Evolutionary conservation across 2,797 vertebrate species (phyloP).

Genomic region (Discoglossus pictus): DNA sequence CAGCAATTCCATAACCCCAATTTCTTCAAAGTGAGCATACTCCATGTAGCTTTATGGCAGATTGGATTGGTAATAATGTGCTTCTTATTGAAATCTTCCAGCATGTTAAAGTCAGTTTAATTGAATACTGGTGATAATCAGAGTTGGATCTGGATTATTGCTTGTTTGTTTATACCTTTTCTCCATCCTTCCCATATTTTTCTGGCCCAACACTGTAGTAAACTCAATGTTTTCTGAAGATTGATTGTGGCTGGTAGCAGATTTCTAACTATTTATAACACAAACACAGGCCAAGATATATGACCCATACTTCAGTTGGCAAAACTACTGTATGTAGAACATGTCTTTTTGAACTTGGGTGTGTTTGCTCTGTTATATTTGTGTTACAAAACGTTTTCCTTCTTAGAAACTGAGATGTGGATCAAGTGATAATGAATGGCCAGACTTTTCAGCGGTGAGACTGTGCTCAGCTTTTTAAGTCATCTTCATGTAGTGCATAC

Average conservation of each 20-base stretch:
- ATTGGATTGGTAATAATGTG: too few species aligned
- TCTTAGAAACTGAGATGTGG: constrained; percentile 34
- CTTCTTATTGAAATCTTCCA: too few species aligned
- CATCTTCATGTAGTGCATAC: constrained; percentile 28
- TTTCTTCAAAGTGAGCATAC: too few species aligned
- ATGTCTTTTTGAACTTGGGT: constrained; percentile 13
- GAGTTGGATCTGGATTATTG: too few species aligned
- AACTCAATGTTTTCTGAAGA: constrained; percentile 2
- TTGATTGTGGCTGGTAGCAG: neutral
- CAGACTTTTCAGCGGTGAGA: constrained; percentile 21
- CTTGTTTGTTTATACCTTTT: too few species aligned
- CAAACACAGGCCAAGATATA: neutral
- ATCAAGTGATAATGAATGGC: constrained; percentile 28
- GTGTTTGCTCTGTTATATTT: constrained; percentile 15
- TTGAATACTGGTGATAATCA: too few species aligned
- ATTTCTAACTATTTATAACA: neutral
- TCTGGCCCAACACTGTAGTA: too few species aligned
- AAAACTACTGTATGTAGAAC: neutral
- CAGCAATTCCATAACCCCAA: too few species aligned
- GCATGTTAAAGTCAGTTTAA: too few species aligned
- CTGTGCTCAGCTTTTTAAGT: constrained; percentile 18
- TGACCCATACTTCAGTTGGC: neutral
- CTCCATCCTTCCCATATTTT: too few species aligned
- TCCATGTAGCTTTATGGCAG: too few species aligned
- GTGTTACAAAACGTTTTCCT: constrained; percentile 13